Conservation (phyloP, 1,140 invertebrate species). For the Leptoteleia sp. region DNA sequence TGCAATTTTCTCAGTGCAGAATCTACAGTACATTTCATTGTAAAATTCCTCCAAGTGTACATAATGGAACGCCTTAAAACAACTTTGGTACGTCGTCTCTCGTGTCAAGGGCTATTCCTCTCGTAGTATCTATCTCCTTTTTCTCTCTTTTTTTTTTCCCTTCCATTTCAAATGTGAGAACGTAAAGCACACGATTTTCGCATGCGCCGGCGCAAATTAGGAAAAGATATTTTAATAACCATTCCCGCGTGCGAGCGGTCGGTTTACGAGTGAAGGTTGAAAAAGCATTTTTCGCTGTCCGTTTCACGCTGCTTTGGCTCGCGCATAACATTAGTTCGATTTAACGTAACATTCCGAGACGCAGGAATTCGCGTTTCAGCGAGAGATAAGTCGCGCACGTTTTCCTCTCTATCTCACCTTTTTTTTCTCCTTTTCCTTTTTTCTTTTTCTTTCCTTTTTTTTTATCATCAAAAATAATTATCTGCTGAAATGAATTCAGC, state of each 20-base stretch:
- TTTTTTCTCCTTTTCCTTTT: too few species aligned
- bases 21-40: too few species aligned
- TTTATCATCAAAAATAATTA: slow-evolving; percentile 35
- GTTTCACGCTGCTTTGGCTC: slow-evolving; percentile 43
- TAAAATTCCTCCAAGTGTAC: too few species aligned
- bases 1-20: too few species aligned
- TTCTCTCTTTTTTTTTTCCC: too few species aligned
- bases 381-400: slow-evolving; percentile 21
- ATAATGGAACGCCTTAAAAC: too few species aligned
- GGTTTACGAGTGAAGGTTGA: slow-evolving; percentile 38
- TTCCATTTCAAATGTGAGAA: slow-evolving; percentile 40
- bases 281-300: slow-evolving; percentile 44
- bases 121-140: too few species aligned
- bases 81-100: too few species aligned
- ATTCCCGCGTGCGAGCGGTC: slow-evolving; percentile 14
- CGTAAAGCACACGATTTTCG: slow-evolving; percentile 28
- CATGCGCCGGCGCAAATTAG: slow-evolving; percentile 35
- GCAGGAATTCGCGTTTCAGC: slow-evolving; percentile 32
- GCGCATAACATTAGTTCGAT: slow-evolving; percentile 50
- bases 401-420: too few species aligned
- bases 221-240: slow-evolving; percentile 59
- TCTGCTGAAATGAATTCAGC: slow-evolving; percentile 25
- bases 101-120: too few species aligned
- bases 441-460: slow-evolving; percentile 18
- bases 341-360: slow-evolving; percentile 48